phyloP scores from a whole-genome alignment of 1,140 invertebrate genomes.

The Drosophila willistoni region DNA sequence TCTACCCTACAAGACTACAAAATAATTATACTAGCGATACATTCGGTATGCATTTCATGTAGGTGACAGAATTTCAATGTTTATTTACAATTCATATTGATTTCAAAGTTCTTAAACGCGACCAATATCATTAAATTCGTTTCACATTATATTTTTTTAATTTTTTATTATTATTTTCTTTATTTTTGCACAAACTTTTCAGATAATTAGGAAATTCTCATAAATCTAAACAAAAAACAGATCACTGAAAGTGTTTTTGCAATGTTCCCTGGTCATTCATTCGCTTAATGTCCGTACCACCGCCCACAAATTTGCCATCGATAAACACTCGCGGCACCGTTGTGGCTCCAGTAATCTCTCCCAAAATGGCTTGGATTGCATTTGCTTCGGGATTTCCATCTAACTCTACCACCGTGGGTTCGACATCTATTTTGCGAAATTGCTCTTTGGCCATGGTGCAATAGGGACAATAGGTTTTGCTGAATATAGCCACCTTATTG shows the following conservation, averaged over 20 bases:
- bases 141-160: no score
- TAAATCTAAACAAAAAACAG: background rate
- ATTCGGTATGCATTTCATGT: no score
- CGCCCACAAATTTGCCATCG: conserved; percentile 95
- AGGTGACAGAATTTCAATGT: no score
- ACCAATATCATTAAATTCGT: no score
- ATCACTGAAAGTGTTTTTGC: conserved; percentile 70
- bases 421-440: conserved; percentile 88
- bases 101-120: no score
- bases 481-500: conserved; percentile 94
- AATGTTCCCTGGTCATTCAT: conserved; percentile 88
- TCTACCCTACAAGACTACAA: no score
- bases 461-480: conserved; percentile 94
- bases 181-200: conserved; percentile 5
- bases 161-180: background rate
- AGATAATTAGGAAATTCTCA: conserved; percentile 1
- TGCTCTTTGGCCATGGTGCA: conserved; percentile 93
- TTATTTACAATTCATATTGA: no score
- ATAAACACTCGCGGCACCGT: conserved; percentile 97
- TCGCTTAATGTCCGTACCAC: conserved; percentile 92
- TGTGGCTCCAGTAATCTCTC: conserved; percentile 91
- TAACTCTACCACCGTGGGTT: conserved; percentile 91
- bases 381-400: conserved; percentile 90
- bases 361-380: conserved; percentile 91
- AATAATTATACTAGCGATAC: no score